These are phyloP conservation scores for Tetragonisca angustula DNA, from an alignment of 2,888 invertebrate genomes.

Conservation along the genomic window DNA sequence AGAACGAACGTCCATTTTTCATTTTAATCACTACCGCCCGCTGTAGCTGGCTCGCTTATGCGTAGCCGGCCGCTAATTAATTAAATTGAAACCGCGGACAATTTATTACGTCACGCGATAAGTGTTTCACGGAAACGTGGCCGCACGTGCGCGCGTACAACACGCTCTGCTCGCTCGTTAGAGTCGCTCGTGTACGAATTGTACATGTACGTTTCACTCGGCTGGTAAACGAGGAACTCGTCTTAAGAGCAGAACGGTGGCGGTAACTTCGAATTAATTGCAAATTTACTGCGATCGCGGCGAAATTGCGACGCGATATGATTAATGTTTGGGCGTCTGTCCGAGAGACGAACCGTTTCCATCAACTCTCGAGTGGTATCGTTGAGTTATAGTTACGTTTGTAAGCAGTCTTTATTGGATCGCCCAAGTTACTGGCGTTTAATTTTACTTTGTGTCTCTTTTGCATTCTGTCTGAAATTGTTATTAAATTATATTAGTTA, in stretches of 20 bases:
- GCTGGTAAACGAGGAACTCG: constrained; percentile 24
- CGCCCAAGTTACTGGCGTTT: no score
- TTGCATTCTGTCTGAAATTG: no score
- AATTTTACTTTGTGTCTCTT: no score
- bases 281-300: constrained; percentile 79
- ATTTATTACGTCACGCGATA: constrained; percentile 65
- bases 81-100: constrained; percentile 68
- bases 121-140: constrained; percentile 30
- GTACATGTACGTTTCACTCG: not conserved
- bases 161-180: not conserved
- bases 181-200: not conserved
- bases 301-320: constrained; percentile 75
- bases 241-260: constrained; percentile 62
- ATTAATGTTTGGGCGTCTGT: constrained; percentile 76
- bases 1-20: constrained; percentile 55
- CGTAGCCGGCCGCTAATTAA: constrained; percentile 62
- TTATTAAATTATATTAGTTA: no score
- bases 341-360: constrained; percentile 49
- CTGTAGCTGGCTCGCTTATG: constrained; percentile 26
- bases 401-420: no score
- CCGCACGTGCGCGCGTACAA: constrained; percentile 32
- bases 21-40: constrained; percentile 53
- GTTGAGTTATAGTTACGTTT: no score
- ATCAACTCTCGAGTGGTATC: not conserved
- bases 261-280: constrained; percentile 81